Evolutionary conservation across 2,888 invertebrate genomes (phyloP).

Genomic region (Mimumesa dahlbomi): DNA sequence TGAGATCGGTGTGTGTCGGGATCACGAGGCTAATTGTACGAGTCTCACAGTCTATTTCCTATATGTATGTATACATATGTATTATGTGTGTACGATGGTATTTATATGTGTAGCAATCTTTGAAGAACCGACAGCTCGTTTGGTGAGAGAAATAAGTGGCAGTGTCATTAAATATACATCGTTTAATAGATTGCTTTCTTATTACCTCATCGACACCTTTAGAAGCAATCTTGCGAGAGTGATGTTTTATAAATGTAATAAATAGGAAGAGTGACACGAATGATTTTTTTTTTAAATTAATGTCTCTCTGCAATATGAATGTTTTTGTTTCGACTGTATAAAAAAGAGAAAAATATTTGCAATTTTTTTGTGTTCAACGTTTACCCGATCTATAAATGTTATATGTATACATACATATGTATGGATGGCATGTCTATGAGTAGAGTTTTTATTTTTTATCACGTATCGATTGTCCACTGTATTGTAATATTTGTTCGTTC

Average conservation of each 20-base stretch:
- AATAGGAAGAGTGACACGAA: no score
- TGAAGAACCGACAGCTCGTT: conserved; percentile 29
- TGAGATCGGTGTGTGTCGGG: conserved; percentile 28
- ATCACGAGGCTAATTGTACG: conserved; percentile 4
- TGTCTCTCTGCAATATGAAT: no score
- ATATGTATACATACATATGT: no score
- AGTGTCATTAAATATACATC: conserved; percentile 49
- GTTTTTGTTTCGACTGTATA: no score
- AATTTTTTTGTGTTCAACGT: no score
- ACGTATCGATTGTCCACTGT: conserved; percentile 10
- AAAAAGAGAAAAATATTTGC: no score
- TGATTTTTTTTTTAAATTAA: no score
- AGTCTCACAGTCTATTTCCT: no score
- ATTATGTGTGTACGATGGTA: conserved; percentile 34
- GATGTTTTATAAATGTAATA: no score
- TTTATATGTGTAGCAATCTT: conserved; percentile 42
- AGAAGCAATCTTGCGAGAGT: neutral
- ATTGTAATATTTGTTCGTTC: conserved; percentile 35
- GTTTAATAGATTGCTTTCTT: conserved; percentile 26
- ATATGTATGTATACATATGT: neutral
- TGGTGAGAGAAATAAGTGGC: conserved; percentile 39
- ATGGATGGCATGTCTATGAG: no score
- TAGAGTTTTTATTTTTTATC: conserved; percentile 10
- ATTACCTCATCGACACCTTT: conserved; percentile 15
- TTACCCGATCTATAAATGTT: no score